phyloP scores from a whole-genome alignment of 1,140 invertebrate genomes.

The Pygmarrhopalites habei region DNA sequence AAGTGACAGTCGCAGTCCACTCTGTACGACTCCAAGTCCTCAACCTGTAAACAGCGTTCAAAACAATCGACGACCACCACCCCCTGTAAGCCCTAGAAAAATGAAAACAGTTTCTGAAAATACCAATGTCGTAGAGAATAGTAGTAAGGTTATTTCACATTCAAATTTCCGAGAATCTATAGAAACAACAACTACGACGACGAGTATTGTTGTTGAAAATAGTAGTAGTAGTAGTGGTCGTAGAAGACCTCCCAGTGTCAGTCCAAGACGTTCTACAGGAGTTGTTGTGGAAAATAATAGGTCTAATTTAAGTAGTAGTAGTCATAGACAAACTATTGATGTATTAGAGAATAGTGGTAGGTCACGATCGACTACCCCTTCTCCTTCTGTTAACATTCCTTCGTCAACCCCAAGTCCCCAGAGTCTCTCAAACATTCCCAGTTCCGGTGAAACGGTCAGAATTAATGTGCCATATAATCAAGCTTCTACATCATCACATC shows the following conservation, averaged over 20 bases:
- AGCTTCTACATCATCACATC: conserved; percentile 8
- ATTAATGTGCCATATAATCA: conserved; percentile 38
- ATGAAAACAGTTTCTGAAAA: background rate
- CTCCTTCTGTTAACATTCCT: background rate
- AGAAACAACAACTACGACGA: background rate
- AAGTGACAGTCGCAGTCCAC: too few species aligned
- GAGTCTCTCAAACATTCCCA: conserved; percentile 20
- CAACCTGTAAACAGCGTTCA: too few species aligned
- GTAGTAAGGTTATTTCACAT: background rate
- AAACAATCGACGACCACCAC: too few species aligned
- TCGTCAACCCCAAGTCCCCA: background rate
- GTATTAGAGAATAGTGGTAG: background rate
- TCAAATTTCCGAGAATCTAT: background rate
- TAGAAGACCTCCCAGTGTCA: background rate
- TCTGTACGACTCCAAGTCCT: too few species aligned
- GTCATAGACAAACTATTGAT: background rate
- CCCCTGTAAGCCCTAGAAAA: too few species aligned
- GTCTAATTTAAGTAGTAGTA: background rate
- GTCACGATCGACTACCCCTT: background rate
- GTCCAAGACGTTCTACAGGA: background rate
- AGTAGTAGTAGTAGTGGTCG: background rate
- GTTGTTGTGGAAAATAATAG: background rate
- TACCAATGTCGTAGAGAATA: conserved; percentile 1
- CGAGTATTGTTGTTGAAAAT: background rate
- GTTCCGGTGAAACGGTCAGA: conserved; percentile 25